Base-by-base conservation (phyloP, 2,113 vertebrate genomes). In the Promerops cafer region DNA sequence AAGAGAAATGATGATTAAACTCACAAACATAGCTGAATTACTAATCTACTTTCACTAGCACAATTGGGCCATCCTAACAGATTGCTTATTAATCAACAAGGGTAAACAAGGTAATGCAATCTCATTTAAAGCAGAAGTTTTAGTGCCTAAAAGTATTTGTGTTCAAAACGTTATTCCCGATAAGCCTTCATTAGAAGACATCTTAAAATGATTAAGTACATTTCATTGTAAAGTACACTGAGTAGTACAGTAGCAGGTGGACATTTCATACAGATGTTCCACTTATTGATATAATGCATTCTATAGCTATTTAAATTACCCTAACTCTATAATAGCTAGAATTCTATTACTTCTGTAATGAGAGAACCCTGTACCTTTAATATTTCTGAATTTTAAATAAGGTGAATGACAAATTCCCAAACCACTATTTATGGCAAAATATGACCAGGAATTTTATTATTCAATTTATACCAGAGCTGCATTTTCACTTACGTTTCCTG, bases 351-450 rank as follows among this genome's bases (percentile, higher is more conserved):
- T 98, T 97, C 94, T 96, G 49, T 97, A 98, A 98, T 97, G 95
- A 98, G 85, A 97, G 96, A 98, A 96, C 71, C 35, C 92, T 91
- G 92, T 97, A 96, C 88, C 92, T 98, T 98, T 98, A 97, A 98
- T 97, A 98, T 97, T 97, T 97, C 96, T 98, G 98, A 97, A 98
- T 98, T 98, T 98, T 98, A 98, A 98, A 97, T 96, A 97, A 97
- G 89, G 96, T 87, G 95, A 97, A 97, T 98, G 98, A 98, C 92
- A 95, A 98, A 98, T 98, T 97, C 94, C 92, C 86, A 98, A 98
- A 98, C 84, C 88, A 96, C 96, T 98, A 97, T 98, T 98, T 98
- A 98, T 95, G 87, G 97, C 95, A 98, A 98, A 98, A 98, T 98
- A 98, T 97, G 96, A 97, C 92, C 91, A 97, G 93, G 93, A 97